Percentiles rank a stretch among this genome's conserved stretches.
These are phyloP conservation scores for Lampropteryx suffumata DNA, from an alignment of 2,888 invertebrate species.

Conservation along the genomic window DNA sequence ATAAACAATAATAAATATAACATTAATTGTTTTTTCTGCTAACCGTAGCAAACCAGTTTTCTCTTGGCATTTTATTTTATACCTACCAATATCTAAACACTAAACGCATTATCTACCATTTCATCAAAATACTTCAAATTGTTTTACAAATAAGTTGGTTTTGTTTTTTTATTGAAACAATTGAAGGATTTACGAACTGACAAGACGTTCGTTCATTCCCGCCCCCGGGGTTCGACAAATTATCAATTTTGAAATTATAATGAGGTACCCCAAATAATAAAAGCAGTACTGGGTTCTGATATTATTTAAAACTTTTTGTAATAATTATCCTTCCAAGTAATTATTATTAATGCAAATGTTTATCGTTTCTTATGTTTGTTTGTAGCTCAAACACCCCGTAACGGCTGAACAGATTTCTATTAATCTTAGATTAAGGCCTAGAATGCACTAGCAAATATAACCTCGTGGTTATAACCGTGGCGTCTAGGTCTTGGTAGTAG, in stretches of 20 bases:
- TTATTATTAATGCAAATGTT: no score
- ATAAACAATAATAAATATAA: no score
- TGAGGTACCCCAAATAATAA: slow-evolving; percentile 26
- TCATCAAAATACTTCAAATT: slow-evolving; percentile 67
- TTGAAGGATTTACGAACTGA: slow-evolving; percentile 63
- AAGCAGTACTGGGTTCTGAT: not conserved
- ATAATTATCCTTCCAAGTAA: no score
- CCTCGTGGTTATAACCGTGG: no score
- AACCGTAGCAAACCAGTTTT: slow-evolving; percentile 64
- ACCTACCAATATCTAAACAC: slow-evolving; percentile 52
- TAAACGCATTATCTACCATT: slow-evolving; percentile 61
- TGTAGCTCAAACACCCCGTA: no score
- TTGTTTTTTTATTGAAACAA: slow-evolving; percentile 37
- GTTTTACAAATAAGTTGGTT: slow-evolving; percentile 49
- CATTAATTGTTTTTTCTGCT: slow-evolving; percentile 35
- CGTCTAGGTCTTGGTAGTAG: no score
- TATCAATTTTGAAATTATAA: slow-evolving; percentile 54
- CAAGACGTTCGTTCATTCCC: slow-evolving; percentile 52
- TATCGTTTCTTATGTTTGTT: no score
- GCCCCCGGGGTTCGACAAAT: slow-evolving; percentile 52
- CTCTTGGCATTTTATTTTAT: slow-evolving; percentile 52
- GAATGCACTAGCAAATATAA: no score
- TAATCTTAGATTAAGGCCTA: no score
- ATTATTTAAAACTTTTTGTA: no score
- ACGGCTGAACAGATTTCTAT: no score